Evolutionary conservation across 2,888 invertebrate species (phyloP).

Genomic region (Tipula unca): DNA sequence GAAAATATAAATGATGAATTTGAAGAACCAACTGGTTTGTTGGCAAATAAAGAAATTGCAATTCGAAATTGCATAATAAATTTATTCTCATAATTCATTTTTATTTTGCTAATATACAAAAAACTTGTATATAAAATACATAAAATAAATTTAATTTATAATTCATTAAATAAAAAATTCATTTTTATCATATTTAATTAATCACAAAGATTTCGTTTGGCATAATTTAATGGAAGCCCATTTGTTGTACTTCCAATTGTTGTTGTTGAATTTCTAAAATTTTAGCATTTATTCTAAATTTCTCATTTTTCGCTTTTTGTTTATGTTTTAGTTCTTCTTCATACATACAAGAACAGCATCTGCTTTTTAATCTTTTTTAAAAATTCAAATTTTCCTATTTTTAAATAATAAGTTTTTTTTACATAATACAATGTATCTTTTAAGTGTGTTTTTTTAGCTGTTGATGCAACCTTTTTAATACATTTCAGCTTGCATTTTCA

Average conservation of each 20-base stretch:
- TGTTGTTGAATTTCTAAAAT: not conserved
- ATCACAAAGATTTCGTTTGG: not conserved
- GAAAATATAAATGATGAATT: too few species aligned
- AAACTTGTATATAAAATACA: not conserved
- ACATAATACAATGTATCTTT: not conserved
- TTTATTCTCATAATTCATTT: not conserved
- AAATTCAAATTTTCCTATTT: not conserved
- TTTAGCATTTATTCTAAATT: not conserved
- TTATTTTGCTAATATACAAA: not conserved
- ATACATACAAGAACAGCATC: not conserved
- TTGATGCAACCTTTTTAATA: not conserved
- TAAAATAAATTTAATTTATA: not conserved
- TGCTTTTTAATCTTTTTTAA: not conserved
- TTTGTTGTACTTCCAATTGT: not conserved
- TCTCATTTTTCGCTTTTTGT: not conserved
- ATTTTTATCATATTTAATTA: not conserved
- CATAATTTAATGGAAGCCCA: not conserved
- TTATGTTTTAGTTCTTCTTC: too few species aligned
- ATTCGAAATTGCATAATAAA: too few species aligned
- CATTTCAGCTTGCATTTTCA: not conserved
- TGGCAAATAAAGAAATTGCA: too few species aligned
- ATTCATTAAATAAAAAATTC: not conserved
- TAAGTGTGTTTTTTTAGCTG: not conserved
- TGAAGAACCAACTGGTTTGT: too few species aligned
- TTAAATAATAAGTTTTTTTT: too few species aligned